Conservation (phyloP, 2,888 invertebrate species). For the Lutraria lutraria region DNA sequence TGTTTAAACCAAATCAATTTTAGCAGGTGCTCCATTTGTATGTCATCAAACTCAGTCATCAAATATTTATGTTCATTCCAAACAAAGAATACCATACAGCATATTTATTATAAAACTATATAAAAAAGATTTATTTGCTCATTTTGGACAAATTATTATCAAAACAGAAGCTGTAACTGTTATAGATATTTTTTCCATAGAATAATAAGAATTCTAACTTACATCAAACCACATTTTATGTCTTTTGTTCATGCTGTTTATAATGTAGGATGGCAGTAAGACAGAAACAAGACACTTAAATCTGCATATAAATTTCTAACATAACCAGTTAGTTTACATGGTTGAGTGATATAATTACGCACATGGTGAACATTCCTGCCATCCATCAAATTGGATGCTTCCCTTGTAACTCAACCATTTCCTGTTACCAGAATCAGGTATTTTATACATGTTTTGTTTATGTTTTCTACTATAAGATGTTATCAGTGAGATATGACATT, state of each 20-base stretch:
- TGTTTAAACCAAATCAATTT: too few species aligned
- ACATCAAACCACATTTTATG: not conserved
- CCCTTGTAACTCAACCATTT: not conserved
- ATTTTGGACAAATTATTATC: not conserved
- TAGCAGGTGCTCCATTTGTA: too few species aligned
- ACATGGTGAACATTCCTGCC: conserved; percentile 12
- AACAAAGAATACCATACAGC: not conserved
- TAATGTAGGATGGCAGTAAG: not conserved
- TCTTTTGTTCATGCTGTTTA: not conserved
- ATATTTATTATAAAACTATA: too few species aligned
- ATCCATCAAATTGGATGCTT: conserved; percentile 8
- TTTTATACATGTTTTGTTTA: not conserved
- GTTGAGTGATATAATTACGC: conserved; percentile 15
- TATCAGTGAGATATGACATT: conserved; percentile 32
- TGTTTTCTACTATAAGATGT: not conserved
- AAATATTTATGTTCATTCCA: not conserved
- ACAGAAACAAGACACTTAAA: not conserved
- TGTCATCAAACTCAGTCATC: too few species aligned
- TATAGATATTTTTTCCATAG: not conserved
- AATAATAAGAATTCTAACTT: not conserved
- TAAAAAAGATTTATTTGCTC: too few species aligned
- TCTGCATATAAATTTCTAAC: not conserved
- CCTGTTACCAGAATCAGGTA: conserved; percentile 9
- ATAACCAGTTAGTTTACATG: not conserved
- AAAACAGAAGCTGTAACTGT: not conserved